These are phyloP conservation scores for Chascanopsetta lugubris DNA, from an alignment of 2,113 vertebrate genomes.

Conservation along the genomic window DNA sequence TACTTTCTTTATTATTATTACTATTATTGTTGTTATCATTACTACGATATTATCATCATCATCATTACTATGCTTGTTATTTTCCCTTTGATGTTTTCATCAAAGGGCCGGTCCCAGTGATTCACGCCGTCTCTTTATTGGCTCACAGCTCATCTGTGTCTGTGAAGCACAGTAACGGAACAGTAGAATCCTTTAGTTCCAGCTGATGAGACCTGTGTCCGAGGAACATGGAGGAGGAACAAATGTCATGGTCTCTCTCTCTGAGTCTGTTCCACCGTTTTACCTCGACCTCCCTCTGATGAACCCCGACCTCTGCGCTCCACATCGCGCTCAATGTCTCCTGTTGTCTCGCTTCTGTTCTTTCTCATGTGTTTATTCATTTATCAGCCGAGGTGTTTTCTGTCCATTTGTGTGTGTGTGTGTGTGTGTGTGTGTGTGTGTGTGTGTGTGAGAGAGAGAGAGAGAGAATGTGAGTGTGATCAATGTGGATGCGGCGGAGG, in stretches of 20 bases:
- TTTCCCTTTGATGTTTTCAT: too few species aligned
- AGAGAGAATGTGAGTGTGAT: background rate
- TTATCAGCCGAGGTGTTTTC: background rate
- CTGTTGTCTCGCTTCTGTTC: background rate
- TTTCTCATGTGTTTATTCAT: background rate
- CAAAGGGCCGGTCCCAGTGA: too few species aligned
- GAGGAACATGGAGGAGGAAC: background rate
- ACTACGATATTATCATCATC: too few species aligned
- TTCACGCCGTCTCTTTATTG: too few species aligned
- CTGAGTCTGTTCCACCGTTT: too few species aligned
- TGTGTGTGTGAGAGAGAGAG: background rate
- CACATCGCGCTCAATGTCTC: background rate
- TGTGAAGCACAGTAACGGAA: too few species aligned
- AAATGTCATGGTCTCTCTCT: too few species aligned
- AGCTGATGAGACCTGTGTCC: background rate
- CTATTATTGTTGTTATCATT: too few species aligned
- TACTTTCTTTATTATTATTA: too few species aligned
- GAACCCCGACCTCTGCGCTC: slow-evolving; percentile 3
- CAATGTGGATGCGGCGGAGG: background rate
- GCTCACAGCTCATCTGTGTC: background rate
- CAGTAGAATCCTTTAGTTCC: background rate
- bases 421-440: background rate
- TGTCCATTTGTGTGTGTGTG: background rate
- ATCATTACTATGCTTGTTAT: too few species aligned
- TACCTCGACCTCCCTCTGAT: slow-evolving; percentile 43